Percentiles rank a stretch among this genome's conserved stretches.
These are phyloP conservation scores for Callospermophilus lateralis DNA, from an alignment of 2,113 vertebrate genomes.

Conservation along the genomic window DNA sequence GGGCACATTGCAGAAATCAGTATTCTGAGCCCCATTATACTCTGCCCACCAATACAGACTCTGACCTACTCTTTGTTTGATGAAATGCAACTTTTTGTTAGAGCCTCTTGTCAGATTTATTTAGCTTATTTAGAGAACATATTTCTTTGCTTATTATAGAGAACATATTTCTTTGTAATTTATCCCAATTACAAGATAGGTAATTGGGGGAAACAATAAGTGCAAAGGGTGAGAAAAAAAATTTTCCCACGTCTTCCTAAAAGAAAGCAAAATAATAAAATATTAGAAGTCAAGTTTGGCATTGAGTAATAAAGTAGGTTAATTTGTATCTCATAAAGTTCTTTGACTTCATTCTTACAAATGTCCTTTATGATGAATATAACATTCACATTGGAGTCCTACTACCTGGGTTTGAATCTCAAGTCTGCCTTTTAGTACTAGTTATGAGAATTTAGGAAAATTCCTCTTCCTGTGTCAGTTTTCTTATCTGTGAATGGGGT, in stretches of 20 bases:
- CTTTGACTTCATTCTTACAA: not conserved
- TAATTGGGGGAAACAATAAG: not conserved
- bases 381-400: not conserved
- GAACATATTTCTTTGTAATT: not conserved
- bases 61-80: not conserved
- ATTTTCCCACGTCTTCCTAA: conserved; percentile 51
- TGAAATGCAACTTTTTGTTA: not conserved
- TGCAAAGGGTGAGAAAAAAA: not conserved
- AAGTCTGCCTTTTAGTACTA: not conserved
- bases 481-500: not conserved
- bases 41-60: not conserved
- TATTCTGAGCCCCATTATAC: not conserved
- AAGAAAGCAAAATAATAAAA: conserved; percentile 49
- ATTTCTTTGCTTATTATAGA: not conserved
- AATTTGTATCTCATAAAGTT: not conserved
- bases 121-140: not conserved
- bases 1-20: not conserved
- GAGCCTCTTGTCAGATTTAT: not conserved
- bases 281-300: conserved; percentile 15
- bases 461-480: not conserved
- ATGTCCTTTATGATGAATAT: conserved; percentile 27
- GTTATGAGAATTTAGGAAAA: not conserved
- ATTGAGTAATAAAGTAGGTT: conserved; percentile 27
- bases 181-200: not conserved
- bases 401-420: not conserved